phyloP scores from a whole-genome alignment of 37 sponge, comb jelly and placozoan species.

The Chondrosia reniformis region DNA sequence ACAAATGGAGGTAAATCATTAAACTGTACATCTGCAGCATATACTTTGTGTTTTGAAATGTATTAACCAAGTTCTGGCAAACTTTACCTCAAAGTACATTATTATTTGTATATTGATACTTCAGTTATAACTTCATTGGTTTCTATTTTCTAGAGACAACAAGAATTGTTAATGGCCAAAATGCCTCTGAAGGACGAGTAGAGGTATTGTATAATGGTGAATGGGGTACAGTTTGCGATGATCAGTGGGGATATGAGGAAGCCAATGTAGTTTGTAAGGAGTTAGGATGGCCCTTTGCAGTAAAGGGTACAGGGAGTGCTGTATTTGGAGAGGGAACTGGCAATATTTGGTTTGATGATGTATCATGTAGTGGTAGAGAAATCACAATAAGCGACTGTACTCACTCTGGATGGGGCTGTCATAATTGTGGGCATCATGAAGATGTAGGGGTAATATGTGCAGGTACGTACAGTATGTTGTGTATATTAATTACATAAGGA shows the following conservation, averaged over 20 bases:
- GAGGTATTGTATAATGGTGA: slow-evolving; percentile 23
- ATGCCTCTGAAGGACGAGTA: slow-evolving; percentile 20
- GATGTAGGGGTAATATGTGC: neutral
- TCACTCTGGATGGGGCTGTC: neutral
- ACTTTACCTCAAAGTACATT: too few species aligned
- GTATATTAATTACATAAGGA: too few species aligned
- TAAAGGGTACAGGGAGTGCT: neutral
- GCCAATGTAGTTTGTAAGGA: neutral
- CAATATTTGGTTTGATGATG: neutral
- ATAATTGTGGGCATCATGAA: neutral
- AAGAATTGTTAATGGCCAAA: neutral
- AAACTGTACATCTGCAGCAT: too few species aligned
- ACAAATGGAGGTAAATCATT: too few species aligned
- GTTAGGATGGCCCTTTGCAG: neutral
- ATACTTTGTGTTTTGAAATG: too few species aligned
- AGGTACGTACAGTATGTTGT: too few species aligned
- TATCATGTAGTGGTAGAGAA: neutral
- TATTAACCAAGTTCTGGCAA: too few species aligned
- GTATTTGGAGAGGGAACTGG: neutral
- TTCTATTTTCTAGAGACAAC: too few species aligned
- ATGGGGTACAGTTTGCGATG: slow-evolving; percentile 44
- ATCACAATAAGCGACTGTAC: neutral
- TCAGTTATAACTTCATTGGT: too few species aligned
- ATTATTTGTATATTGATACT: too few species aligned
- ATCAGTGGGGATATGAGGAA: neutral